A percentile compares a stretch with the other conserved stretches of the same genome.
phyloP scores from a whole-genome alignment of 1,140 invertebrate species.

The Hyles euphorbiae region DNA sequence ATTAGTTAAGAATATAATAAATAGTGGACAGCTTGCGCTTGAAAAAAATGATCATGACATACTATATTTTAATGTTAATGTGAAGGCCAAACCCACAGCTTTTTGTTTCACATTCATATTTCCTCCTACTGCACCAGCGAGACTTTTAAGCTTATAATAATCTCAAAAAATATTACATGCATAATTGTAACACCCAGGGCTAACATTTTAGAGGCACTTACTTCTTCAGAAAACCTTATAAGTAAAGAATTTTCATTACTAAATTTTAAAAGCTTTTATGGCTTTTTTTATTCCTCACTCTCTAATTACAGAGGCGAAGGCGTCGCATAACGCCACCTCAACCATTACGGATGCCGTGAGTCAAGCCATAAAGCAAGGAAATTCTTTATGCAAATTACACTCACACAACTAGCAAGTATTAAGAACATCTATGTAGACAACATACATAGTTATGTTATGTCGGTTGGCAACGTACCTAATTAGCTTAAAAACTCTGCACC shows the following conservation, averaged over 20 bases:
- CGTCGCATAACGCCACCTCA: conserved; percentile 57
- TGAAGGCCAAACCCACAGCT: too few species aligned
- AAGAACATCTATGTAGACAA: conserved; percentile 5
- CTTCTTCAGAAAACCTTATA: too few species aligned
- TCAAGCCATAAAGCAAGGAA: conserved; percentile 50
- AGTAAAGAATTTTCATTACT: conserved; percentile 7
- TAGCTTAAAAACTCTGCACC: conserved; percentile 1
- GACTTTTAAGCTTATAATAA: too few species aligned
- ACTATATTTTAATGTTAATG: too few species aligned
- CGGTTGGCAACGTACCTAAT: background rate
- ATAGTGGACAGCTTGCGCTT: too few species aligned
- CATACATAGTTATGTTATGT: conserved; percentile 3
- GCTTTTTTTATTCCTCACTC: conserved; percentile 27
- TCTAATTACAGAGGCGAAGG: conserved; percentile 55
- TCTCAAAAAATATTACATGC: too few species aligned
- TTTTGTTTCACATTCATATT: too few species aligned
- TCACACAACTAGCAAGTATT: background rate
- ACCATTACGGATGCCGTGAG: conserved; percentile 64
- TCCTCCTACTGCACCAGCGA: too few species aligned
- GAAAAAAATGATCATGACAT: too few species aligned
- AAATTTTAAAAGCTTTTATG: conserved; percentile 23
- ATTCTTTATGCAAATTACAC: conserved; percentile 62
- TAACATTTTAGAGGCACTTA: too few species aligned
- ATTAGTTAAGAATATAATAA: too few species aligned
- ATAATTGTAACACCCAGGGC: too few species aligned